Evolutionary conservation across 2,113 vertebrate genomes (phyloP).

Genomic region (Elachura formosa): DNA sequence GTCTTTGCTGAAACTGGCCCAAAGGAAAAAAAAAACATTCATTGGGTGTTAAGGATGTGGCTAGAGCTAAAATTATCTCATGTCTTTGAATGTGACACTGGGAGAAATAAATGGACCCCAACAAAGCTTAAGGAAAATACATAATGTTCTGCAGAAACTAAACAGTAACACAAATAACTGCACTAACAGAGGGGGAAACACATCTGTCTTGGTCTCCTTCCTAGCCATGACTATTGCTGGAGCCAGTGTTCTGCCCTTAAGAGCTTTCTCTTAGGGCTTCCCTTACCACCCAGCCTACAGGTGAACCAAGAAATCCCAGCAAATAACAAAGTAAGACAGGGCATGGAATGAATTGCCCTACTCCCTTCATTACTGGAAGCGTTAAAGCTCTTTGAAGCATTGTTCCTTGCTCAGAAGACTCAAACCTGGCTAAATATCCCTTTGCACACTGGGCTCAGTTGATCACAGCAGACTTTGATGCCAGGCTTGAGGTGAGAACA

Average conservation of each 20-base stretch:
- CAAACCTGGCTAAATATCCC: background rate
- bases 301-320: background rate
- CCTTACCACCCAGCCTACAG: background rate
- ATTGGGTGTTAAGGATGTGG: background rate
- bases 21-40: background rate
- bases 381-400: background rate
- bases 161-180: background rate
- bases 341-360: background rate
- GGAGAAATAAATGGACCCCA: background rate
- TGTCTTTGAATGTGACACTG: background rate
- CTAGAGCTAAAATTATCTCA: background rate
- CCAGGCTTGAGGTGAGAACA: background rate
- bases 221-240: background rate
- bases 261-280: background rate
- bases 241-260: background rate
- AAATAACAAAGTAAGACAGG: background rate
- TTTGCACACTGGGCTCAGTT: background rate
- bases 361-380: background rate
- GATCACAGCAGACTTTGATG: background rate
- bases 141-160: background rate
- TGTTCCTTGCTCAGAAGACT: background rate
- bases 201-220: background rate
- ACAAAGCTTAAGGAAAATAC: background rate
- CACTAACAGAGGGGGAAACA: background rate
- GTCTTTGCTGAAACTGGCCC: background rate